These are phyloP conservation scores for Oreocharis arfaki DNA, from an alignment of 2,113 vertebrate species.

Conservation along the genomic window DNA sequence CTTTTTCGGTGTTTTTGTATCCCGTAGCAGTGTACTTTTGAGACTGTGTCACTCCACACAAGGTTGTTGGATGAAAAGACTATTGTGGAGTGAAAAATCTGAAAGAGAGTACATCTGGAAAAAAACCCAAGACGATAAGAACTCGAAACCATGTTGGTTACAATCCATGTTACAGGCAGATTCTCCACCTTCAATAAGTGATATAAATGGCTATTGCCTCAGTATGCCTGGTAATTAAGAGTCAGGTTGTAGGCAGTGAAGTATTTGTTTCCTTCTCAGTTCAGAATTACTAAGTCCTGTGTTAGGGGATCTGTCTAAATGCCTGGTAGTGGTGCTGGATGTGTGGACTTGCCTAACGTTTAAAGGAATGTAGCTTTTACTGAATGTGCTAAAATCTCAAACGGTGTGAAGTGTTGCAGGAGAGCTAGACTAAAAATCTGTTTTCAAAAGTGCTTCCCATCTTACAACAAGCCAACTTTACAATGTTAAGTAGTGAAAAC, in stretches of 20 bases:
- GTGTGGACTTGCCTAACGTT: not conserved
- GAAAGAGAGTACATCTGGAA: not conserved
- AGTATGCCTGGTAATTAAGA: not conserved
- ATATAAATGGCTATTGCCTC: not conserved
- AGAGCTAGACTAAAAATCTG: not conserved
- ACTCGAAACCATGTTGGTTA: not conserved
- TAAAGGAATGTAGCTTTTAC: not conserved
- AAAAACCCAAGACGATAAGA: not conserved
- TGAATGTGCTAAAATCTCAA: not conserved
- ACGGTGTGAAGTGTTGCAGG: not conserved
- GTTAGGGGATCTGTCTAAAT: not conserved
- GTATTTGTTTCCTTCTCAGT: not conserved
- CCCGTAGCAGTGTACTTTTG: not conserved
- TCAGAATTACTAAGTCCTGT: not conserved
- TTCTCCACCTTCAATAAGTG: not conserved
- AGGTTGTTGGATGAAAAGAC: not conserved
- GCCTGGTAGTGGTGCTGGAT: not conserved
- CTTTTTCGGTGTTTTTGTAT: not conserved
- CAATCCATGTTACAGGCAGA: not conserved
- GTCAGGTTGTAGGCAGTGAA: not conserved
- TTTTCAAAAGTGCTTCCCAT: not conserved
- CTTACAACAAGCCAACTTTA: not conserved
- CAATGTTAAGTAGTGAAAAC: not conserved
- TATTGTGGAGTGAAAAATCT: not conserved
- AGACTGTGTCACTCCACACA: not conserved